Evolutionary conservation across 2,113 vertebrate species (phyloP), one percentile per base, ranked within the genome.

Genomic region (Cephalopholis sonnerati): DNA sequence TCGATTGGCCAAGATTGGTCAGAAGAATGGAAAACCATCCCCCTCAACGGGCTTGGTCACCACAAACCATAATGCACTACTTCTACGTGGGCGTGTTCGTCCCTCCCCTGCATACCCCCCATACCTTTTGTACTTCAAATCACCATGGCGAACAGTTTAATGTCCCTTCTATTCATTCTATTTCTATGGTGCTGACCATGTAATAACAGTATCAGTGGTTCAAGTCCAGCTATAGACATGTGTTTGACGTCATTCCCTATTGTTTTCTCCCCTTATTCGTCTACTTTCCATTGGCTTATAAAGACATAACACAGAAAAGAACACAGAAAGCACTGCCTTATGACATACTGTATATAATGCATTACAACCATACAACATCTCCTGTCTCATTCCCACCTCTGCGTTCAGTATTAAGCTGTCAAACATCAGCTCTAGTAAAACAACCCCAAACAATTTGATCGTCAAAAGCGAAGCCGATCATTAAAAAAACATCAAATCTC

Each of bases 381-480:
- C 7, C 29, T 18, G 55, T 51, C 29, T 59, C 22, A 7, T 27
- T 59, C 9, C 63, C 32, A 48, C 15, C 39, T 62, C 73, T 53
- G 59, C 51, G 48, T 75, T 65, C 44, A 81, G 55, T 17, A 77
- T 84, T 44, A 74, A 79, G 65, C 74, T 80, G 73, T 81, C 53
- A 74, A 50, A 74, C 67, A 81, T 77, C 85, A 67, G 18, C 54
- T 69, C 32, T 18, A 11, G 24, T 66, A 59, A 84, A 85, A 77
- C 18, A 90, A 74, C 39, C 54, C 69, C 36, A 84, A 82, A 89
- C 70, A 54, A 66, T 82, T 69, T 81, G 68, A 90, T 68, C 58
- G 63, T 83, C 80, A 70, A 89, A 84, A 85, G 53, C 62, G 55
- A 48, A 76, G 58, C 59, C 66, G 75, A 75, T 77, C 79, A 84